Conservation (phyloP, 2,113 vertebrate species). For the Hemicordylus capensis region DNA sequence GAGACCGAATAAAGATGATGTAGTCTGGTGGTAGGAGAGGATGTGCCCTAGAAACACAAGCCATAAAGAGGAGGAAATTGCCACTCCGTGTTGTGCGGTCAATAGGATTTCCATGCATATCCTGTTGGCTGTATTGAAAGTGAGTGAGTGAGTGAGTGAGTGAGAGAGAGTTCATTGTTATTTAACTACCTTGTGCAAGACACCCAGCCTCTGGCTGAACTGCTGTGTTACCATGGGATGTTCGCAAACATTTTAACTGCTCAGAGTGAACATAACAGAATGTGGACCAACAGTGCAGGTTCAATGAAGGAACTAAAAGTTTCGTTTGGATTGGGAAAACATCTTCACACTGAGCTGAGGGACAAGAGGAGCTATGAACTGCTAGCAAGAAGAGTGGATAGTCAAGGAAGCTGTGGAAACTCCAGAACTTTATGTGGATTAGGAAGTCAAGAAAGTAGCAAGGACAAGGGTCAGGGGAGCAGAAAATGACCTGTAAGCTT, state of each 20-base stretch:
- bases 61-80: background rate
- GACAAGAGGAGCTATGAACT: background rate
- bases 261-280: background rate
- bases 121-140: no score
- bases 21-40: background rate
- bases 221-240: background rate
- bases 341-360: background rate
- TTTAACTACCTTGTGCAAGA: background rate
- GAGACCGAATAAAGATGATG: no score
- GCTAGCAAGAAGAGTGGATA: background rate
- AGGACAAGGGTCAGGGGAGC: background rate
- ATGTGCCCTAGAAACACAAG: background rate
- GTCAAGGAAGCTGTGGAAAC: background rate
- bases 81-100: background rate
- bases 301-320: background rate
- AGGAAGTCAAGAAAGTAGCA: background rate
- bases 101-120: no score
- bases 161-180: background rate
- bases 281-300: background rate
- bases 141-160: no score
- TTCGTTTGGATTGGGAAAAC: background rate
- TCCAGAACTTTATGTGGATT: no score
- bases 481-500: background rate
- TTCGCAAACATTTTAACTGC: background rate
- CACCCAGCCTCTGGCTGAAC: no score